Evolutionary conservation across 2,797 vertebrate species (phyloP), one percentile per base, ranked within the genome.

Genomic region (Thaleichthys pacificus): DNA sequence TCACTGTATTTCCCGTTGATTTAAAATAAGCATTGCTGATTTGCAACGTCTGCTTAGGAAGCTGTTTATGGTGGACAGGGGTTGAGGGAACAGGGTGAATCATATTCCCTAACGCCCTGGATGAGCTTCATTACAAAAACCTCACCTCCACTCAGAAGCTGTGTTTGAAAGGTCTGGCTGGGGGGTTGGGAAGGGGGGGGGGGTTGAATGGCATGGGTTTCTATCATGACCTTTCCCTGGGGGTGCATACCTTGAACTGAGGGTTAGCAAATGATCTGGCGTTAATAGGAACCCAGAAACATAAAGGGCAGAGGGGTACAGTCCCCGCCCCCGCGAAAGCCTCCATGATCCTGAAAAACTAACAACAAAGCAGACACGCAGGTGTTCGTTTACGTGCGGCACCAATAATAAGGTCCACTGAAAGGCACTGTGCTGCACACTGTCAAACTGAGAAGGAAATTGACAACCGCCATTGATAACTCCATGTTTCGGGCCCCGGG

Each of bases 401-500:
- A 26, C 15, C 61, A 19, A 58, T 14, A 17, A 65, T 8, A 21
- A 49, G 47, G 42, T 38, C 30, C 61, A 60, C 19, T 14, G 42
- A 64, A 8, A 24, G 19, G 4, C 21, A 69, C 38, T 28, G n/a
- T 11, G 28, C 24, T 74, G 9, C 42, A 47, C 54, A 32, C 30
- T 24, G 54, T 57, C 8, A 6, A 19, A 74, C n/a, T 49, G 6
- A 81, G n/a, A 66, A 8, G 26, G 32, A 70, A 22, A 80, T 63
- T 58, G 38, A 75, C 58, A 63, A 60, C 35, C 3, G 5, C 68
- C 66, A 84, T 21, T 74, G 68, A 74, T 75, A 38, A 72, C 22
- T 66, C 38, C 64, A 58, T 30, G 70, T 54, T 77, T 68, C 75
- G 28, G 68, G 75, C 51, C 32, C 71, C n/a, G 47, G 58, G 75